phyloP scores from a whole-genome alignment of 2,888 invertebrate species.

The Scaptodrosophila latifasciaeformis region DNA sequence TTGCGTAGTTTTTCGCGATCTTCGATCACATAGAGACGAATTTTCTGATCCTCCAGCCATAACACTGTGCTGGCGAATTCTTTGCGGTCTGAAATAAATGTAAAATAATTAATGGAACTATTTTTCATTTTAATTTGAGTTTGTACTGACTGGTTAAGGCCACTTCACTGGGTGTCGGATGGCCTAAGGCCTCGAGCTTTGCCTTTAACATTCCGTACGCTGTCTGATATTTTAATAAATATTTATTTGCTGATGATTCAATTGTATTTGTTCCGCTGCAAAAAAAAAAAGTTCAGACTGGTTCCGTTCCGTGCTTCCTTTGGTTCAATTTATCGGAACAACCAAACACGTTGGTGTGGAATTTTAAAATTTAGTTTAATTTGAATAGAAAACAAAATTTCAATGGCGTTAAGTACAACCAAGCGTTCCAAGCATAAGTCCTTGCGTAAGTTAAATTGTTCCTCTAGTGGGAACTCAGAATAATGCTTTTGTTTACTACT shows the following conservation, averaged over 20 bases:
- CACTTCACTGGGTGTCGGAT: slow-evolving; percentile 83
- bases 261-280: not conserved
- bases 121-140: not conserved
- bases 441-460: too few species aligned
- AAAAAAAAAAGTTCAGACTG: too few species aligned
- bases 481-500: too few species aligned
- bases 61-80: slow-evolving; percentile 87
- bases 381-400: too few species aligned
- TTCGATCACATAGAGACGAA: slow-evolving; percentile 89
- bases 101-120: too few species aligned
- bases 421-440: slow-evolving; percentile 3
- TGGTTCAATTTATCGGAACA: too few species aligned
- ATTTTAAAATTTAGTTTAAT: not conserved
- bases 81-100: slow-evolving; percentile 86
- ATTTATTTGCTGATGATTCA: slow-evolving; percentile 1
- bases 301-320: too few species aligned
- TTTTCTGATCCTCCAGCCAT: slow-evolving; percentile 96
- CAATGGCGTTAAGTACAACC: too few species aligned
- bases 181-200: slow-evolving; percentile 86
- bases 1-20: slow-evolving; percentile 85
- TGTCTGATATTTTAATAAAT: too few species aligned
- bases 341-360: too few species aligned
- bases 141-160: slow-evolving; percentile 81
- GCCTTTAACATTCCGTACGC: slow-evolving; percentile 81
- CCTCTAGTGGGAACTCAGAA: too few species aligned